Conservation (phyloP, 2,797 vertebrate species). For the Hydrophis major region DNA sequence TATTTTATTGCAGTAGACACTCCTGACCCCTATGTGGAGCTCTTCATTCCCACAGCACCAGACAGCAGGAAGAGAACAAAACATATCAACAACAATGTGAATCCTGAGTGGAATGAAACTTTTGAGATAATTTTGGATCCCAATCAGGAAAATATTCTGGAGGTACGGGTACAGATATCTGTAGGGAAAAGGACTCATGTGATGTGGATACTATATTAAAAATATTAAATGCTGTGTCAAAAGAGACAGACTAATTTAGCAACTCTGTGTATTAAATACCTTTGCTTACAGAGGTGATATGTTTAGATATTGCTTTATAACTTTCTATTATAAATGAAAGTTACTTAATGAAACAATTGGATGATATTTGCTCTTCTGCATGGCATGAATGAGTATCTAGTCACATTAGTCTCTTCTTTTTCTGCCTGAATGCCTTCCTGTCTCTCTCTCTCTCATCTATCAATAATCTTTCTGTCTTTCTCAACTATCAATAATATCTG, state of each 20-base stretch:
- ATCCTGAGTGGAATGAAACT: slow-evolving; percentile 92
- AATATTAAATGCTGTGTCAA: background rate
- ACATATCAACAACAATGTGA: slow-evolving; percentile 93
- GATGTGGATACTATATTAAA: background rate
- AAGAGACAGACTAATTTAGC: background rate
- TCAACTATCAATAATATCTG: no score
- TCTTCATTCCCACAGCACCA: slow-evolving; percentile 89
- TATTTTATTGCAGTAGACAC: slow-evolving; percentile 84
- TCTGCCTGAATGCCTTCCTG: background rate
- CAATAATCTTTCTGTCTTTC: no score
- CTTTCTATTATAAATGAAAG: background rate
- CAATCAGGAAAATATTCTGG: slow-evolving; percentile 87
- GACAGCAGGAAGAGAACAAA: slow-evolving; percentile 92
- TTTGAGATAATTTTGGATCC: slow-evolving; percentile 95
- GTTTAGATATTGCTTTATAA: no score
- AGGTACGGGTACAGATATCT: slow-evolving; percentile 72
- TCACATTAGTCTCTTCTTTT: background rate
- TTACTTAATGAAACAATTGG: background rate
- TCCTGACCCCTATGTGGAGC: slow-evolving; percentile 94
- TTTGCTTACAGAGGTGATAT: background rate
- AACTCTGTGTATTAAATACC: background rate
- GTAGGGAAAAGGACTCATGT: background rate
- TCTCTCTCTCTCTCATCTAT: no score
- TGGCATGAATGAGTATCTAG: background rate
- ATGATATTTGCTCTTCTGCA: background rate